Evolutionary conservation across 1,140 invertebrate genomes (phyloP), one percentile per base, ranked within the genome.

Genomic region (Drosophila kurseongensis): DNA sequence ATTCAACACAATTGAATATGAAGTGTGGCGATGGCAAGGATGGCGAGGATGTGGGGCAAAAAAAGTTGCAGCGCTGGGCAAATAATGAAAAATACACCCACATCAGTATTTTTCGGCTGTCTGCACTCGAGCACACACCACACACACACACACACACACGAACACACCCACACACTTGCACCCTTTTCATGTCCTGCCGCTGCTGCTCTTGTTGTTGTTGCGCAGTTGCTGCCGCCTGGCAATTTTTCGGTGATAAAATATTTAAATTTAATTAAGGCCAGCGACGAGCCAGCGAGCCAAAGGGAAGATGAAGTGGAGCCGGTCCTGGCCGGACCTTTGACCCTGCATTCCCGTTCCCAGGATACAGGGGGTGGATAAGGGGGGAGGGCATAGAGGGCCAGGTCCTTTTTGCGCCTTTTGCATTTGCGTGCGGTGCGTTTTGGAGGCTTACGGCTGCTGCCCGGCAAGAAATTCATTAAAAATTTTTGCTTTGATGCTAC

Each of bases 211-310:
- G 65, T 51, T 88, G 79, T 47, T 82, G 75, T 52, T 62, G 75
- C 63, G 68, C 65, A 88, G 82, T 76, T 82, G 82, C 79, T 86
- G 78, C 83, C 69, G 82, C 82, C 71, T 90, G 88, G 90, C 90
- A 91, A 91, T 91, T 91, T 91, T 91, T 91, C 90, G 90, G 90
- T 91, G 90, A 91, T 91, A 91, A 91, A 91, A 91, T 91, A 91
- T 91, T 91, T 91, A 91, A 91, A 91, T 91, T 91, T 91, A 91
- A 91, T 91, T 91, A 91, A 91, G 90, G 90, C 90, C 90, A 90
- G 82, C 89, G 84, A 84, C 90, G 90, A 86, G 82, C 32, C 50
- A 52, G 50, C 50, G 32, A 29, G 27, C 48, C 32, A 85, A 86
- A 79, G 73, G 75, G 75, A 86, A 67, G 76, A 52, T 77, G 78